Evolutionary conservation across 1,140 invertebrate species (phyloP).

Genomic region (Plectrocnemia conspersa): DNA sequence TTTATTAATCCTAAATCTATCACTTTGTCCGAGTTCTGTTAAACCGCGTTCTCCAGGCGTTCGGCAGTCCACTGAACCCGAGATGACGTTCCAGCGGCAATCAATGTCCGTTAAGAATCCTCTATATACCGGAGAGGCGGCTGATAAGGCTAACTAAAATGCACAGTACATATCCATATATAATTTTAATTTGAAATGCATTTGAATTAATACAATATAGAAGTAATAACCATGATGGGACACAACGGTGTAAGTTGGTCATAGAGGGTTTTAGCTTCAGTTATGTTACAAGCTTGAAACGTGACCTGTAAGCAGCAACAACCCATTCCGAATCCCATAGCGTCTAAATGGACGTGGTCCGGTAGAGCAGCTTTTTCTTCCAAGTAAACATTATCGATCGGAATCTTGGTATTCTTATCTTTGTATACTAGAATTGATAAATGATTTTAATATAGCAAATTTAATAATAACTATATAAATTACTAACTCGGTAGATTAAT

Average conservation of each 20-base stretch:
- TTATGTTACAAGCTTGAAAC: constrained; percentile 95
- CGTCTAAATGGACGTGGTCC: constrained; percentile 94
- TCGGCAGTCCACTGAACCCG: constrained; percentile 92
- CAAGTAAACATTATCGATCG: constrained; percentile 64
- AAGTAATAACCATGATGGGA: constrained; percentile 81
- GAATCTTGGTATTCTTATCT: constrained; percentile 82
- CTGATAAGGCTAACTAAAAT: constrained; percentile 83
- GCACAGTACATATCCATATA: neutral
- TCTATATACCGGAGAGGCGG: constrained; percentile 90
- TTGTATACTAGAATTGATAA: constrained; percentile 68
- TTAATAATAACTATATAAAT: neutral
- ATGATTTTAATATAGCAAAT: neutral
- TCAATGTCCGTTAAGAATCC: constrained; percentile 93
- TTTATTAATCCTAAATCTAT: constrained; percentile 86
- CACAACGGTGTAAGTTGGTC: constrained; percentile 96
- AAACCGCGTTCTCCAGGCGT: constrained; percentile 90
- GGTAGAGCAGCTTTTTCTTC: constrained; percentile 60
- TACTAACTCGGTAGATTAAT: constrained; percentile 89
- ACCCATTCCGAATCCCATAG: constrained; percentile 99
- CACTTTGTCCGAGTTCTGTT: constrained; percentile 64
- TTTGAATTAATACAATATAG: constrained; percentile 11
- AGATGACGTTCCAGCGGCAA: constrained; percentile 95
- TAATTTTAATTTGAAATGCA: neutral
- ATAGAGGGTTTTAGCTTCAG: constrained; percentile 92
- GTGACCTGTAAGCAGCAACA: constrained; percentile 95